A percentile compares a stretch with the other conserved stretches of the same genome.
These are phyloP conservation scores for Pomacea canaliculata DNA, from an alignment of 2,888 invertebrate species.

Conservation along the genomic window DNA sequence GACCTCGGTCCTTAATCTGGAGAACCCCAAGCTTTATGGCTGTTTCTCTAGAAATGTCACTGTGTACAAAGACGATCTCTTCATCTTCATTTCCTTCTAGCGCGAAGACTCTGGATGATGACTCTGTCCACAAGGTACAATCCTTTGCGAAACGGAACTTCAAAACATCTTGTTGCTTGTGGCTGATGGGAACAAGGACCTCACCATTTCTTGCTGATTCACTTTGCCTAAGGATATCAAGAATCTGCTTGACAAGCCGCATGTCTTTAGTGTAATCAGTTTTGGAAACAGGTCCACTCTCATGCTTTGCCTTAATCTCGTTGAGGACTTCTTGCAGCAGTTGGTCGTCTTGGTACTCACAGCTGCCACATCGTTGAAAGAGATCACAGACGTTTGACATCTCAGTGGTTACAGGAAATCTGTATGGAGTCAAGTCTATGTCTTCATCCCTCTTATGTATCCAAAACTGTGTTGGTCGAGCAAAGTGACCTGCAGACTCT, in stretches of 20 bases:
- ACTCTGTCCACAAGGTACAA: conserved; percentile 16
- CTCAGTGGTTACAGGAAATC: conserved; percentile 8
- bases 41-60: neutral
- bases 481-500: conserved; percentile 1
- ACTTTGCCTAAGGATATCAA: conserved; percentile 5
- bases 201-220: neutral
- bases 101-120: neutral
- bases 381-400: neutral
- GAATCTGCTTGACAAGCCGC: conserved; percentile 14
- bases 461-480: conserved; percentile 9
- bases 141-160: conserved; percentile 16
- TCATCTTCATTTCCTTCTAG: neutral
- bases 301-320: conserved; percentile 12
- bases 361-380: conserved; percentile 1
- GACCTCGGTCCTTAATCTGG: conserved; percentile 8
- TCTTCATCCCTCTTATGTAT: conserved; percentile 3
- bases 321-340: conserved; percentile 5
- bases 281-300: neutral
- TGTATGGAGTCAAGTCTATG: conserved; percentile 16
- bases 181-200: conserved; percentile 24
- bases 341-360: neutral
- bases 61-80: conserved; percentile 10
- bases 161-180: conserved; percentile 22
- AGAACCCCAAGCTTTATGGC: conserved; percentile 18
- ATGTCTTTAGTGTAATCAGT: neutral